Evolutionary conservation across 2,113 vertebrate genomes (phyloP).

Genomic region (Tautogolabrus adspersus): DNA sequence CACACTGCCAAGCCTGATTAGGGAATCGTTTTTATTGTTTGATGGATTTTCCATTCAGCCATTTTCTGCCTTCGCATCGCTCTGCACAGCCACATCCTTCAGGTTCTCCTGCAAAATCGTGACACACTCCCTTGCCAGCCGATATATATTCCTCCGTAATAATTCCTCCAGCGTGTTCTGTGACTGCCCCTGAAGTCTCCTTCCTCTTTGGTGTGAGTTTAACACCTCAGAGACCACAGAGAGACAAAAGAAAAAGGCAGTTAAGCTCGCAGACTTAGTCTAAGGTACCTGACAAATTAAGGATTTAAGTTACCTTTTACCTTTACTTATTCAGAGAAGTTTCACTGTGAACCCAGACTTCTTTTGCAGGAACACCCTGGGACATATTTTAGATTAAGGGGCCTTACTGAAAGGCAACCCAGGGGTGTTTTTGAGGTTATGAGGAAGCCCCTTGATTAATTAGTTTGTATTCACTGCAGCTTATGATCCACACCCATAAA

Average conservation of each 20-base stretch:
- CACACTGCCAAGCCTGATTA: neutral
- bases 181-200: neutral
- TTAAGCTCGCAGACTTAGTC: neutral
- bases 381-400: neutral
- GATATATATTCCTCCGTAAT: neutral
- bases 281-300: neutral
- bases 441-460: neutral
- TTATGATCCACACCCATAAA: too few relatives aligned
- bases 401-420: neutral
- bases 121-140: neutral
- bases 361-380: neutral
- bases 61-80: constrained; percentile 7
- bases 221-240: neutral
- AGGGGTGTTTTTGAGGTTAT: neutral
- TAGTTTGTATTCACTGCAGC: too few relatives aligned
- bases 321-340: neutral
- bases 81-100: constrained; percentile 5
- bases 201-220: constrained; percentile 3
- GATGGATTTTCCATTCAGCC: constrained; percentile 24
- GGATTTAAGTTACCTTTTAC: neutral
- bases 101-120: neutral
- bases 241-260: neutral
- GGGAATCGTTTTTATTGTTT: constrained; percentile 26
- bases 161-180: neutral
- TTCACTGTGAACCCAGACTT: neutral